phyloP scores from a whole-genome alignment of 1,140 invertebrate genomes.

The Proales similis region DNA sequence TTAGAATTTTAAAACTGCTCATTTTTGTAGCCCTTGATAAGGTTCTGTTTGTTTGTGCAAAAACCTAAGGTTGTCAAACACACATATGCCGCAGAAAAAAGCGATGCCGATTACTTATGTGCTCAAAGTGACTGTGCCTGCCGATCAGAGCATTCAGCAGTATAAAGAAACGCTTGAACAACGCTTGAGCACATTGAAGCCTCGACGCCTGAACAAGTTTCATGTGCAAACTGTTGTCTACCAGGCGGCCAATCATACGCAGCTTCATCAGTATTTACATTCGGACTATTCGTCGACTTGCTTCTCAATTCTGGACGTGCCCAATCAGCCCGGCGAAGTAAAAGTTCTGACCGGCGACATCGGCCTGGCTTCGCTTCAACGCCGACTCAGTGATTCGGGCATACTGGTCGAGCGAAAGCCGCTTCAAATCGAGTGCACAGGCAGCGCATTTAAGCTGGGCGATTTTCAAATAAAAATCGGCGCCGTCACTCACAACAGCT shows the following conservation, averaged over 20 bases:
- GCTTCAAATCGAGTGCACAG: conserved; percentile 3
- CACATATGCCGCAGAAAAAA: too few relatives aligned
- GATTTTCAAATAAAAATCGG: conserved; percentile 38
- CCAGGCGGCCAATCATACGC: conserved; percentile 14
- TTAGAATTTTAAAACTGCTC: too few relatives aligned
- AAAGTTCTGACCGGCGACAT: conserved; percentile 33
- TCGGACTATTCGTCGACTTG: conserved; percentile 31
- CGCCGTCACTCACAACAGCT: conserved; percentile 28
- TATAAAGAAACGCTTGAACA: conserved; percentile 32
- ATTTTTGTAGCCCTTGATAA: too few relatives aligned
- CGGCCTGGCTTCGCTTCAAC: conserved; percentile 18
- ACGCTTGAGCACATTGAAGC: conserved; percentile 13
- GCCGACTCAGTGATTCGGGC: neutral
- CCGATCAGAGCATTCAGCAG: conserved; percentile 22
- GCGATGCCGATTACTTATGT: conserved; percentile 34
- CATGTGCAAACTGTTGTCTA: conserved; percentile 29
- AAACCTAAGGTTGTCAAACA: too few relatives aligned
- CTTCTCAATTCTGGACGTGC: conserved; percentile 12
- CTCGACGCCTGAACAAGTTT: conserved; percentile 24
- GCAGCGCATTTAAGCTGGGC: conserved; percentile 23
- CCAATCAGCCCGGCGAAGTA: conserved; percentile 2
- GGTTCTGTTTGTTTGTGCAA: too few relatives aligned
- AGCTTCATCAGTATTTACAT: conserved; percentile 28
- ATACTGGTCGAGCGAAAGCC: conserved; percentile 9
- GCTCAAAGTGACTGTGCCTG: conserved; percentile 20